These are phyloP conservation scores for Lerema accius DNA, from an alignment of 1,140 invertebrate genomes.

Conservation along the genomic window DNA sequence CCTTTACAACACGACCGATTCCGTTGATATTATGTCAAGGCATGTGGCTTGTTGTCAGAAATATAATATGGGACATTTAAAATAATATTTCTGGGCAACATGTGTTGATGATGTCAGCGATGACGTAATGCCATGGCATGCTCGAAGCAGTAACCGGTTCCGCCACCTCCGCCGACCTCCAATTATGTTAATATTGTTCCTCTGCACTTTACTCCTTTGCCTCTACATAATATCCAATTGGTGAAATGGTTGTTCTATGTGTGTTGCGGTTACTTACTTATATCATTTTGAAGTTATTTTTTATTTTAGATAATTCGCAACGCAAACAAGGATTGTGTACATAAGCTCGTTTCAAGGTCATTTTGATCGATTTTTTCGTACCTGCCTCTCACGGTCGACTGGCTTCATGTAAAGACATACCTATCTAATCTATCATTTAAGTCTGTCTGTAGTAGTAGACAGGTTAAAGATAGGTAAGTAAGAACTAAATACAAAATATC, in stretches of 20 bases:
- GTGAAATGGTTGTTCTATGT: constrained; percentile 25
- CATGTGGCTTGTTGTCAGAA: constrained; percentile 1
- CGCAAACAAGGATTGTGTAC: neutral
- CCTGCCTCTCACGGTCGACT: neutral
- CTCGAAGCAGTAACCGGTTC: constrained; percentile 63
- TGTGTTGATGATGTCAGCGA: constrained; percentile 64
- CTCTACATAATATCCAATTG: constrained; percentile 8
- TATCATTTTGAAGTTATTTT: no score
- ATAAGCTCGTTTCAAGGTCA: neutral
- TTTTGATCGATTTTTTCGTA: constrained; percentile 1
- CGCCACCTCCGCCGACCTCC: constrained; percentile 61
- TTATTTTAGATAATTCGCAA: neutral
- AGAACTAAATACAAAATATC: no score
- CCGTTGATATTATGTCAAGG: constrained; percentile 15
- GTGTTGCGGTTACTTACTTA: no score
- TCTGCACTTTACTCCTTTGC: constrained; percentile 47
- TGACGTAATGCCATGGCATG: constrained; percentile 62
- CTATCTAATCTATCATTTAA: no score
- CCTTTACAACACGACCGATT: constrained; percentile 14
- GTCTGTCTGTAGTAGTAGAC: no score
- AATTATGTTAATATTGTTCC: constrained; percentile 72
- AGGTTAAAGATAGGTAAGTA: no score
- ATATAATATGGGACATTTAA: constrained; percentile 6
- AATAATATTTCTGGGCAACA: constrained; percentile 26
- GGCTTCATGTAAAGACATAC: constrained; percentile 9